These are phyloP conservation scores for Drosophila acutilabella DNA, from an alignment of 2,888 invertebrate genomes.

Conservation along the genomic window DNA sequence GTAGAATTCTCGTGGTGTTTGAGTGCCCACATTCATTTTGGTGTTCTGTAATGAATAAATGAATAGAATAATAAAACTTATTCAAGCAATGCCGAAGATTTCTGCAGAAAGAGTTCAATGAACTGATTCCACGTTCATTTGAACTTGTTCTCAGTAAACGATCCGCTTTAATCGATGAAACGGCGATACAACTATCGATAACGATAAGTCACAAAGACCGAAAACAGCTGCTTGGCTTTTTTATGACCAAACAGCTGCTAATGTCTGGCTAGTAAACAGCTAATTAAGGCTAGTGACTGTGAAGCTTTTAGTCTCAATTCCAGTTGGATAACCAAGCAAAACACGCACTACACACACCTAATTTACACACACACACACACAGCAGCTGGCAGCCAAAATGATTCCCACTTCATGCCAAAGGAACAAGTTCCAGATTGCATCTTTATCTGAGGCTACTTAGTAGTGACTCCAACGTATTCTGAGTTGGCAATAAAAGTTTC, in stretches of 20 bases:
- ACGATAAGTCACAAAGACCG: neutral
- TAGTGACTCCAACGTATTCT: constrained; percentile 60
- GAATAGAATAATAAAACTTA: neutral
- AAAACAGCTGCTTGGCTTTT: neutral
- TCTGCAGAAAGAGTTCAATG: too few species aligned
- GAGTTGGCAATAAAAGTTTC: constrained; percentile 77
- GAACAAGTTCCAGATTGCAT: constrained; percentile 78
- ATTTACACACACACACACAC: constrained; percentile 28
- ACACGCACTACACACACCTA: constrained; percentile 26
- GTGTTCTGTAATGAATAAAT: neutral
- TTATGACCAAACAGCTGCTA: constrained; percentile 9
- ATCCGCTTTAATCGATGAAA: neutral
- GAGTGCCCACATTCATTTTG: constrained; percentile 1
- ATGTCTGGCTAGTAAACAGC: constrained; percentile 33
- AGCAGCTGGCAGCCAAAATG: constrained; percentile 63
- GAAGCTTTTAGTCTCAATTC: constrained; percentile 19
- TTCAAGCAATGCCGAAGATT: too few species aligned
- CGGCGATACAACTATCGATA: neutral
- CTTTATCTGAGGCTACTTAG: constrained; percentile 53
- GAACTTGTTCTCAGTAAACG: too few species aligned
- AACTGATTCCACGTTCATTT: too few species aligned
- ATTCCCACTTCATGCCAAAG: constrained; percentile 1
- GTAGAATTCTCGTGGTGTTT: constrained; percentile 11
- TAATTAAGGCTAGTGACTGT: constrained; percentile 31
- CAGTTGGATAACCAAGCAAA: constrained; percentile 44